Evolutionary conservation across 2,113 vertebrate species (phyloP).

Genomic region (Megaceryle torquata): DNA sequence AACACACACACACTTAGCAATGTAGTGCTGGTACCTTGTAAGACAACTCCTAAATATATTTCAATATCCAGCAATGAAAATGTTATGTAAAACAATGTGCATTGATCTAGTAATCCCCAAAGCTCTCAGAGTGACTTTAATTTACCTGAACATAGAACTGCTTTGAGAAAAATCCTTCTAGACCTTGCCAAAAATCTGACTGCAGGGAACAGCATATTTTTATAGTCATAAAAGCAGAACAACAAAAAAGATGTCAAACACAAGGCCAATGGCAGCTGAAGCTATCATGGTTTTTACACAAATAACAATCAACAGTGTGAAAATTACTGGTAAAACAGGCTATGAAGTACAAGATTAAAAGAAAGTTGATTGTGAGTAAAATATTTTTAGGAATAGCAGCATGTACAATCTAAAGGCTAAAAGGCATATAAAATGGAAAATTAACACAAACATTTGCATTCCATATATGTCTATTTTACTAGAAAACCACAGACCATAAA

Average conservation of each 20-base stretch:
- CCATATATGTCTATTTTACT: not conserved
- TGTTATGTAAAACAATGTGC: slow-evolving; percentile 22
- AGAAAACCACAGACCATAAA: slow-evolving; percentile 13
- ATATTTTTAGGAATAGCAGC: slow-evolving; percentile 7
- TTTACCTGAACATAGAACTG: slow-evolving; percentile 52
- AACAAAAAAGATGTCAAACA: slow-evolving; percentile 45
- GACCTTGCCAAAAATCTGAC: slow-evolving; percentile 51
- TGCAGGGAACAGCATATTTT: slow-evolving; percentile 41
- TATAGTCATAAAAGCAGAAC: slow-evolving; percentile 47
- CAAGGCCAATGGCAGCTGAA: slow-evolving; percentile 4
- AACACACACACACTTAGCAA: not conserved
- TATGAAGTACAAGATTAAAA: slow-evolving; percentile 1
- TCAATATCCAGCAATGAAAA: slow-evolving; percentile 50
- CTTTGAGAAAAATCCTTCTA: slow-evolving; percentile 62
- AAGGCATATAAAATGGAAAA: slow-evolving; percentile 9
- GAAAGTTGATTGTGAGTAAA: not conserved
- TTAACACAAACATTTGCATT: not conserved
- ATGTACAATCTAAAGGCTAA: not conserved
- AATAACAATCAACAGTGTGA: slow-evolving; percentile 17
- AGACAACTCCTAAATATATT: slow-evolving; percentile 38
- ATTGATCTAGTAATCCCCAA: slow-evolving; percentile 60
- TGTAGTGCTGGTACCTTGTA: not conserved
- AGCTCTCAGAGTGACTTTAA: slow-evolving; percentile 48
- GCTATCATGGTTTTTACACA: not conserved
- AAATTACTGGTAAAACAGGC: not conserved